Base-by-base conservation (phyloP, 2,888 invertebrate genomes). In the Leptothorax acervorum region DNA sequence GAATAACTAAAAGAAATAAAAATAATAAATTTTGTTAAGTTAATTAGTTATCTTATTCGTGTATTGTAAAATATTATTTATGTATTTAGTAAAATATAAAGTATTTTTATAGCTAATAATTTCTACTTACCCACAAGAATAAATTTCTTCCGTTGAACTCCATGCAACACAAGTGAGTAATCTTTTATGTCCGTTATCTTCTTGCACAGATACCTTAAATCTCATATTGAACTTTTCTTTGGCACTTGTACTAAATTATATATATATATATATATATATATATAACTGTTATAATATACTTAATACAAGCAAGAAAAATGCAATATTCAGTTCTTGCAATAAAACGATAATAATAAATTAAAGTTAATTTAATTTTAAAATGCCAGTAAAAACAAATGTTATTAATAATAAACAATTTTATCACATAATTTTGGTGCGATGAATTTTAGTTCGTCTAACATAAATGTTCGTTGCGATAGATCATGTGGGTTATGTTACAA, bases 121-220 rank as follows among this genome's bases (percentile, higher is more conserved):
- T 66, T 66, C 74, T 79, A 73, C 84, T 95, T 95, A 98, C 98
- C 98, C 97, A 92, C 97, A 97, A 39, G 99, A 98, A 95, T 97
- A 98, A 70, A 99, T 97, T 95, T 99, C 99, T 95, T 99, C 99
- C 45, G 98, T 97, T 90, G 97, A 98, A 94, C 97, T 98, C 99
- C 99, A 99, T 89, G 98, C 98, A 18, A 99, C 97, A 94, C 99
- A 98, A 85, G 98, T 97, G 15, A 98, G 97, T n/a, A 98, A 96
- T 91, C 97, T 97, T 86, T 95, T 95, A 94, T 98, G 97, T 83
- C 97, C 97, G 31, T 97, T 96, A 92, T 97, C 97, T 93, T 97
- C 97, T 90, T 97, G 97, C 85, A 97, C 83, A 31, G 93, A 93
- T 91, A 94, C 92, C 91, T 94, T 94, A n/a, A 94, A 93, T 86